Base-by-base conservation (phyloP, 2,797 vertebrate genomes). In the Gallinago stenura region DNA sequence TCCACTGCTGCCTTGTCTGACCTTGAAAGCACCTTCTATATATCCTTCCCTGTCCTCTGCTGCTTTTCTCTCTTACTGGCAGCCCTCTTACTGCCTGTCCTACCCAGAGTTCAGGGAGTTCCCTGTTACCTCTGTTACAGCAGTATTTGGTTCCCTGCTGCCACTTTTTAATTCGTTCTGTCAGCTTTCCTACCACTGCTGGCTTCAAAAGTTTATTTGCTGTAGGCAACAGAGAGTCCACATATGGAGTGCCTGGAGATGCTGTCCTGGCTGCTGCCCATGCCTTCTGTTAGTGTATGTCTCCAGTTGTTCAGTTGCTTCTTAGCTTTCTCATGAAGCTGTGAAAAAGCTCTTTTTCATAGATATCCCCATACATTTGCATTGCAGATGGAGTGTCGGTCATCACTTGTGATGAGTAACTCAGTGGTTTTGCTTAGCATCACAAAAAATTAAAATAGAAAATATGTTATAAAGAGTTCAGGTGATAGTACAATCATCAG, bases 171-270 rank as follows among this genome's bases (percentile, higher is more conserved):
- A 95, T 97, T 96, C 68, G 0, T 97, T 94, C 94, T 97, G 94
- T 96, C 95, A 97, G 77, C 78, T 97, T 95, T 94, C 83, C 87
- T 95, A 87, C 93, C 81, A 94, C 94, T 94, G 48, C 90, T 96
- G 95, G 96, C 96, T 97, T 93, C 96, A 94, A 68, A 96, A 97
- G 93, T 95, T 94, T 95, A 94, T 97, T 97, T 97, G 94, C 95
- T 97, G 86, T 90, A 95, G 95, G 95, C 95, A 93, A 89, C 93
- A 90, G 91, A 95, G 83, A 93, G 94, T 96, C 93, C 94, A 83
- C 94, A 95, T 95, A 96, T 95, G 96, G 93, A 96, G 71, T 77
- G 95, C 91, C 91, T 95, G 93, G 93, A 97, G 94, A 96, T 76
- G 90, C 94, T 95, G 88, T 95, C 91, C 95, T 97, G 96, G 96